Conservation (phyloP, 2,888 invertebrate genomes). For the Meteorus colon region DNA sequence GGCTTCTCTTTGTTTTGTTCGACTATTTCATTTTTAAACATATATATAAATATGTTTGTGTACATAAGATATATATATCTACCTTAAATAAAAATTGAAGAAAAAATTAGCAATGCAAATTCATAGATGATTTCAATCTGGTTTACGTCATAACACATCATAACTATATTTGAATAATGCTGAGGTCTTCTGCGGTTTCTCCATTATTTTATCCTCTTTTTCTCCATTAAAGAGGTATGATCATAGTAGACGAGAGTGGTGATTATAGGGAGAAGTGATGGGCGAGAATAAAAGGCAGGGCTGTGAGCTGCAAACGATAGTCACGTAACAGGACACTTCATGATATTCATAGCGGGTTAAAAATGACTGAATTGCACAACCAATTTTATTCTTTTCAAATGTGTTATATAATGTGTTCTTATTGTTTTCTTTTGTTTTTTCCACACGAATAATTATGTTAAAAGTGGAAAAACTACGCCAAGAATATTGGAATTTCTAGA, state of each 20-base stretch:
- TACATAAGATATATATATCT: too few relatives aligned
- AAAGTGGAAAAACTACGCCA: too few relatives aligned
- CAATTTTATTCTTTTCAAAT: too few relatives aligned
- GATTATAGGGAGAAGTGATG: too few relatives aligned
- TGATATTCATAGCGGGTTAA: neutral
- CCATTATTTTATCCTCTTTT: neutral
- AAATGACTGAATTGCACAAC: too few relatives aligned
- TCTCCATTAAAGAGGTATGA: neutral
- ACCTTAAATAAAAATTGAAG: neutral
- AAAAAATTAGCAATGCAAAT: neutral
- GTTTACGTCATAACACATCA: neutral
- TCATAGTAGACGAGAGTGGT: neutral
- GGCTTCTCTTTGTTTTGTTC: neutral
- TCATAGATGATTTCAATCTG: neutral
- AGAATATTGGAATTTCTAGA: too few relatives aligned
- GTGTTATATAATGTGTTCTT: too few relatives aligned
- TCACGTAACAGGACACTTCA: constrained; percentile 18
- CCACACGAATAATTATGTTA: too few relatives aligned
- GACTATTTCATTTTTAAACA: neutral
- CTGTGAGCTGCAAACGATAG: neutral
- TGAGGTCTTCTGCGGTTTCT: neutral
- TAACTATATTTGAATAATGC: constrained; percentile 1
- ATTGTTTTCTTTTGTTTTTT: too few relatives aligned
- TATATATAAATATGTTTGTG: too few relatives aligned
- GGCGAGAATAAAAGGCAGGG: too few relatives aligned